A percentile compares a stretch with the other conserved stretches of the same genome.
These are phyloP conservation scores for Microctonus aethiopoides DNA, from an alignment of 2,888 invertebrate genomes.

Conservation along the genomic window DNA sequence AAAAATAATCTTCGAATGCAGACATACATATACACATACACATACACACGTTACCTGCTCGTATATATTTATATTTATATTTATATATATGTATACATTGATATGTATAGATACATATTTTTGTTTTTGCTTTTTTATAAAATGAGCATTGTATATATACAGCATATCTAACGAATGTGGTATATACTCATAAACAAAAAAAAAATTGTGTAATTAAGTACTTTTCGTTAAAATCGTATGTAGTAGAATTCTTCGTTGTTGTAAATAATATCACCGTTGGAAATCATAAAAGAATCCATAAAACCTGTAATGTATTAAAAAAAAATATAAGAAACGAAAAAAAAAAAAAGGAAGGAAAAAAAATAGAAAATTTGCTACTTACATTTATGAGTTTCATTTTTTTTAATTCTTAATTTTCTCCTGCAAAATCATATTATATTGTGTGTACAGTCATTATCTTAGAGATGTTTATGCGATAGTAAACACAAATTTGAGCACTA, in stretches of 20 bases:
- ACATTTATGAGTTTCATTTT: background rate
- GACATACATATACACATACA: background rate
- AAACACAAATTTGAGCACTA: background rate
- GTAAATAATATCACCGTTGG: constrained; percentile 12
- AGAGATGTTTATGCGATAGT: constrained; percentile 6
- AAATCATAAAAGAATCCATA: background rate
- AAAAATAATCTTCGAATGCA: constrained; percentile 7
- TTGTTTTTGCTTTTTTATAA: background rate
- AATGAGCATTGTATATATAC: constrained; percentile 15
- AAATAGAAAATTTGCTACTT: constrained; percentile 14
- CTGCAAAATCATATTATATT: background rate
- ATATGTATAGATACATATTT: too few species aligned
- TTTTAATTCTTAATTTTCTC: constrained; percentile 4
- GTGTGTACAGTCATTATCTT: background rate
- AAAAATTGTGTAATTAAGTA: constrained; percentile 16
- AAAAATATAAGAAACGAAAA: background rate
- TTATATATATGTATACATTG: background rate
- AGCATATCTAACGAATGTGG: background rate
- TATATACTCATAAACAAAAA: background rate
- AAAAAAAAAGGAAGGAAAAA: background rate
- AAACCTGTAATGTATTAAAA: constrained; percentile 14
- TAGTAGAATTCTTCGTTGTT: constrained; percentile 8
- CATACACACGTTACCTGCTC: background rate
- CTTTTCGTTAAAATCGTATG: constrained; percentile 13
- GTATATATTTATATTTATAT: background rate